Percentiles rank a stretch among this genome's conserved stretches.
phyloP scores from a whole-genome alignment of 2,797 vertebrate genomes.

The Podarcis siculus region DNA sequence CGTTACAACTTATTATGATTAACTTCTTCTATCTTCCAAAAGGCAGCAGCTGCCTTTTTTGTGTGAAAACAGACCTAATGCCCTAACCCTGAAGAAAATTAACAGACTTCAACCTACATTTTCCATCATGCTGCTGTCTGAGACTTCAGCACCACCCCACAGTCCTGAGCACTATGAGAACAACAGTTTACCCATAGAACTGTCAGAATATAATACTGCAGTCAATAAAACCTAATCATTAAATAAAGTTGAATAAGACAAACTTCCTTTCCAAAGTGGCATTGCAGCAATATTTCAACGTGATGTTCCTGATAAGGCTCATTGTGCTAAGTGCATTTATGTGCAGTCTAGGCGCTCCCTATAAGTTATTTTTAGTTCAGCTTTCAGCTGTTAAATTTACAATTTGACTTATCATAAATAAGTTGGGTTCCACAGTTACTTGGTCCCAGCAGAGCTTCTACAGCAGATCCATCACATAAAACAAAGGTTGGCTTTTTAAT shows the following conservation, averaged over 20 bases:
- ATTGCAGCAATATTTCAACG: slow-evolving; percentile 42
- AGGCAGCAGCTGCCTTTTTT: background rate
- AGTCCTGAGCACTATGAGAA: slow-evolving; percentile 34
- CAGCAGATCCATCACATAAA: background rate
- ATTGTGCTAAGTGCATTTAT: slow-evolving; percentile 44
- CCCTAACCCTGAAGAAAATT: slow-evolving; percentile 14
- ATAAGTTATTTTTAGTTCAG: slow-evolving; percentile 25
- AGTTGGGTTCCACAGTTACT: background rate
- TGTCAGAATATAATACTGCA: slow-evolving; percentile 55
- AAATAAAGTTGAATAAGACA: slow-evolving; percentile 59
- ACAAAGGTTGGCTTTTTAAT: background rate
- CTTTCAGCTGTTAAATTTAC: slow-evolving; percentile 39
- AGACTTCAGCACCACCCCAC: slow-evolving; percentile 38
- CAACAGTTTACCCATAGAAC: slow-evolving; percentile 43
- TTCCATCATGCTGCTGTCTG: slow-evolving; percentile 37
- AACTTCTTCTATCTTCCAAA: background rate
- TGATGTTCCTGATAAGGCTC: slow-evolving; percentile 40
- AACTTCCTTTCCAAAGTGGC: slow-evolving; percentile 39
- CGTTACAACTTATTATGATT: background rate
- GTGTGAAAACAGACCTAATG: background rate
- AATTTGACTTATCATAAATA: slow-evolving; percentile 43
- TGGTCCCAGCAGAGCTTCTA: background rate
- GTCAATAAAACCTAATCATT: slow-evolving; percentile 50
- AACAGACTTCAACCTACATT: slow-evolving; percentile 40
- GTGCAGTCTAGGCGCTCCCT: slow-evolving; percentile 13